Conservation (phyloP, 2,888 invertebrate genomes). For the Leucozona laternaria region DNA sequence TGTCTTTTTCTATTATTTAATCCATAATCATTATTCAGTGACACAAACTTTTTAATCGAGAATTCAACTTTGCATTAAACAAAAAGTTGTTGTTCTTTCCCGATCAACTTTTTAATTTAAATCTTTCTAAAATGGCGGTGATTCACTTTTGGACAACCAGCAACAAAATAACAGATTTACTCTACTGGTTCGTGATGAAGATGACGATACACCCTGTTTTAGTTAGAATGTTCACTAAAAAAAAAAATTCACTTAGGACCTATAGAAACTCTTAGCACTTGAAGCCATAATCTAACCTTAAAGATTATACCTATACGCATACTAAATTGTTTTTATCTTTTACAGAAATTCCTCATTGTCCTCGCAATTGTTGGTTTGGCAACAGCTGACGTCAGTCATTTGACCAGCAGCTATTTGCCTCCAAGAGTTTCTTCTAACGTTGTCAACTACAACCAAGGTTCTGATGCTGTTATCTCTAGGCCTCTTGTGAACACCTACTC, state of each 20-base stretch:
- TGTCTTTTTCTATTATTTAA: neutral
- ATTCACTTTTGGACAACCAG: neutral
- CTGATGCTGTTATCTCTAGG: neutral
- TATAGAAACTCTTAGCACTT: too few relatives aligned
- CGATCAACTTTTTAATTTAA: neutral
- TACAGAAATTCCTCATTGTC: conserved; percentile 81
- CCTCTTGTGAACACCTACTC: conserved; percentile 18
- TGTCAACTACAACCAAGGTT: neutral
- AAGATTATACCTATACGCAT: neutral
- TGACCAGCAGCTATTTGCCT: conserved; percentile 79
- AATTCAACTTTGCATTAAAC: neutral
- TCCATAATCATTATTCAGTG: neutral
- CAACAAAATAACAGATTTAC: neutral
- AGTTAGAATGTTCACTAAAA: too few relatives aligned
- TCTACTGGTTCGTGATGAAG: neutral
- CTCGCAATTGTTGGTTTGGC: conserved; percentile 80
- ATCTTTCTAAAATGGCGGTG: neutral
- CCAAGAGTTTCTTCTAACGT: conserved; percentile 57
- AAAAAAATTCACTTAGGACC: too few relatives aligned
- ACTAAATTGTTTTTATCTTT: conserved; percentile 39
- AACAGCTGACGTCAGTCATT: conserved; percentile 82
- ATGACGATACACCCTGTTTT: too few relatives aligned
- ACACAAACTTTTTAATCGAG: neutral
- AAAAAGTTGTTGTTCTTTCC: neutral
- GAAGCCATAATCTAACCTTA: too few relatives aligned